A percentile compares a stretch with the other conserved stretches of the same genome.
These are phyloP conservation scores for Scaptomyza flava DNA, from an alignment of 2,888 invertebrate species.

Conservation along the genomic window DNA sequence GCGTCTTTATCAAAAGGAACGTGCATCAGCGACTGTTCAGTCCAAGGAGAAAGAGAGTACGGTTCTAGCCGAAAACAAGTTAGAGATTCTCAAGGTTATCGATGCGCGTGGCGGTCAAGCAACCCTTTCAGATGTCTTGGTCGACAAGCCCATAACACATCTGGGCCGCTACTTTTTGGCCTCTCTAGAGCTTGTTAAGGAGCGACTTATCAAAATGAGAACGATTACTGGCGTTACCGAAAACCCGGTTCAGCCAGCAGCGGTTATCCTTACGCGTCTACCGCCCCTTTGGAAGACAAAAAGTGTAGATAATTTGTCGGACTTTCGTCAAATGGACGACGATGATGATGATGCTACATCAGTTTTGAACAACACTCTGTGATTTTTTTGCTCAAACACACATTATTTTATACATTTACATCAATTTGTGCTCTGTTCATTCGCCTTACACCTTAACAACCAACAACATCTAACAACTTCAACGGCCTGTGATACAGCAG, in stretches of 20 bases:
- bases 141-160: rapidly evolving
- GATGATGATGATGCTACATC: no score
- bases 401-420: no score
- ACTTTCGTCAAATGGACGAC: no score
- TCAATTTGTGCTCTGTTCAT: no score
- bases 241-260: rapidly evolving
- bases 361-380: no score
- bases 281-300: no score
- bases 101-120: neutral
- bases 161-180: neutral
- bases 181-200: rapidly evolving
- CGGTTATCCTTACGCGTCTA: neutral
- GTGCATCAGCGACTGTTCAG: no score
- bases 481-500: neutral
- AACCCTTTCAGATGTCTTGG: neutral
- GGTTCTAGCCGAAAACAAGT: neutral
- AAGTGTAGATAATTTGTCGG: no score
- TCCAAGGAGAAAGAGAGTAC: no score
- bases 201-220: neutral
- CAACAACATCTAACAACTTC: no score
- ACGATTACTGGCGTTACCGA: rapidly evolving
- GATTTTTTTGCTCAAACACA: neutral
- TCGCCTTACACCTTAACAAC: no score
- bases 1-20: no score
- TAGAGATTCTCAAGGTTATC: neutral